Evolutionary conservation across 2,888 invertebrate genomes (phyloP).

Genomic region (Drosophila mercatorum): DNA sequence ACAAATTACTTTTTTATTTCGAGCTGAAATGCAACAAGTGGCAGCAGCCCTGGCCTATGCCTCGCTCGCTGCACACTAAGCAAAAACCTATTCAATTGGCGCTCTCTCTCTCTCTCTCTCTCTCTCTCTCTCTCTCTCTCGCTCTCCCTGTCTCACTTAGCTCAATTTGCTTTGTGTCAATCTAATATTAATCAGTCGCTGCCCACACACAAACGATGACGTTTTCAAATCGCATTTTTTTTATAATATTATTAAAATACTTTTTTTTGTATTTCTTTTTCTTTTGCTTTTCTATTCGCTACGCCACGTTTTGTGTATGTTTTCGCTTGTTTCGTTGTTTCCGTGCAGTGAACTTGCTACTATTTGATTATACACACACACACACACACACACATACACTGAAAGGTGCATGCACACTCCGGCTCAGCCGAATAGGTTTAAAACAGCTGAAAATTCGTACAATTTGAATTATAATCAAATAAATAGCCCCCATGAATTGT

Average conservation of each 20-base stretch:
- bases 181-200: constrained; percentile 57
- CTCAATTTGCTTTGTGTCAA: constrained; percentile 9
- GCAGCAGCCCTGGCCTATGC: constrained; percentile 8
- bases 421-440: not conserved
- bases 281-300: constrained; percentile 34
- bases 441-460: not conserved
- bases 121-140: not conserved
- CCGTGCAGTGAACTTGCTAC: constrained; percentile 73
- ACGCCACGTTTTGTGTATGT: constrained; percentile 5
- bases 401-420: not conserved
- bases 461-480: constrained; percentile 8
- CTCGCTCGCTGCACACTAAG: not conserved
- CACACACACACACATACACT: constrained; percentile 9
- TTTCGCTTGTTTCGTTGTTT: constrained; percentile 50
- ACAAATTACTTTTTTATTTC: constrained; percentile 15
- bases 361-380: constrained; percentile 59
- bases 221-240: constrained; percentile 44
- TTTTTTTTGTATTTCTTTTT: constrained; percentile 39
- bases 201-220: constrained; percentile 50
- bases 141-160: not conserved
- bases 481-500: not conserved
- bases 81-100: not conserved
- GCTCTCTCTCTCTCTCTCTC: not conserved
- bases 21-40: constrained; percentile 29
- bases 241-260: constrained; percentile 36